Evolutionary conservation across 2,888 invertebrate genomes (phyloP).

Genomic region (Lagria hirta): DNA sequence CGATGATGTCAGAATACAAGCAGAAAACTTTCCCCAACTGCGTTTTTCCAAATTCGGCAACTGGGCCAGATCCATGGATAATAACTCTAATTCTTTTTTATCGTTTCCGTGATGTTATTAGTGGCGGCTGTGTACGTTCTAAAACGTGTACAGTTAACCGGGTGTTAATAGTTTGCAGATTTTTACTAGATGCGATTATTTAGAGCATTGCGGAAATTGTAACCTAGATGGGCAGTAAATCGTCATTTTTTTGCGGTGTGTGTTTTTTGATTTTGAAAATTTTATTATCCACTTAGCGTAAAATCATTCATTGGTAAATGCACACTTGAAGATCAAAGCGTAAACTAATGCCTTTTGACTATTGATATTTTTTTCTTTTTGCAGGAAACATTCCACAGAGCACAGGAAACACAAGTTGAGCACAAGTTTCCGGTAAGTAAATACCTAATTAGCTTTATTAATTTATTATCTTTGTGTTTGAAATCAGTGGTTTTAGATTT

Average conservation of each 20-base stretch:
- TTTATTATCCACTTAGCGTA: neutral
- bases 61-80: constrained; percentile 16
- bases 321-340: no score
- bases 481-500: no score
- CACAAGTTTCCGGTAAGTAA: constrained; percentile 53
- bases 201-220: constrained; percentile 20
- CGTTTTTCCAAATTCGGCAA: constrained; percentile 16
- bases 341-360: no score
- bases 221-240: constrained; percentile 15
- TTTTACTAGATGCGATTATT: constrained; percentile 23
- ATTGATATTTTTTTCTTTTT: constrained; percentile 33
- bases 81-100: no score
- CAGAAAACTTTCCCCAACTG: constrained; percentile 10
- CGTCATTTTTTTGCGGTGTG: neutral
- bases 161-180: constrained; percentile 22
- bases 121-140: constrained; percentile 10
- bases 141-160: constrained; percentile 18
- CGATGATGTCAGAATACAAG: constrained; percentile 18
- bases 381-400: constrained; percentile 53
- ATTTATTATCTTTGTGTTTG: constrained; percentile 9
- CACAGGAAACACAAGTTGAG: constrained; percentile 52
- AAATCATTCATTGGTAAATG: constrained; percentile 2
- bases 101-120: constrained; percentile 15
- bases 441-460: constrained; percentile 30
- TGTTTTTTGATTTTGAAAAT: no score